Conservation (phyloP, 2,113 vertebrate genomes). For the Lonchura striata region DNA sequence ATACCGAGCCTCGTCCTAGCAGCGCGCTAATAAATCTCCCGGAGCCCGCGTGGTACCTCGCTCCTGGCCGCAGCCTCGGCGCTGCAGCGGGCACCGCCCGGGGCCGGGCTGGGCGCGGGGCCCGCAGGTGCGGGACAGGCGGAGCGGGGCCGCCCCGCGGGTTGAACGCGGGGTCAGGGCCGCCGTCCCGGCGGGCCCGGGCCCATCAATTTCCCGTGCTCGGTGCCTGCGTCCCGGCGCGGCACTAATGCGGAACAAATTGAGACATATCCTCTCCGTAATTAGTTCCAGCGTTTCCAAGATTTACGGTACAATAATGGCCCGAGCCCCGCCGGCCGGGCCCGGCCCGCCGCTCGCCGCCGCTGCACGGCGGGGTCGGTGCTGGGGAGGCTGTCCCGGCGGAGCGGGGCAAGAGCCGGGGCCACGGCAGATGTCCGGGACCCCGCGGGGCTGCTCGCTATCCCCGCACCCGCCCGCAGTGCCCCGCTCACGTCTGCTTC, state of each 20-base stretch:
- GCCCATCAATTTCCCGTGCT: conserved; percentile 80
- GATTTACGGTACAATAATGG: conserved; percentile 80
- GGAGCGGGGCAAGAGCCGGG: background rate
- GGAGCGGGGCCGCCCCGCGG: conserved; percentile 56
- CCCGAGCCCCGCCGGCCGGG: background rate
- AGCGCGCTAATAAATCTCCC: conserved; percentile 65
- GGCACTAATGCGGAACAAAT: conserved; percentile 86
- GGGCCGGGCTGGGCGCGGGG: background rate
- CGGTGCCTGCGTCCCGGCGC: conserved; percentile 73
- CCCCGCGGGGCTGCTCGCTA: background rate
- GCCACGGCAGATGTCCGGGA: background rate
- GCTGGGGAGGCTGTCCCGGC: background rate
- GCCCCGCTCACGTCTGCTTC: background rate
- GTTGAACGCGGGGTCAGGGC: conserved; percentile 83
- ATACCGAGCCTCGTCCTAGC: conserved; percentile 45
- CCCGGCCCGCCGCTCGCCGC: background rate
- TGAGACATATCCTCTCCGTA: conserved; percentile 87
- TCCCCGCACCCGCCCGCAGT: background rate
- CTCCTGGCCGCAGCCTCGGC: background rate
- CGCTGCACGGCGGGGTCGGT: background rate
- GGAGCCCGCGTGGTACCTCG: conserved; percentile 24
- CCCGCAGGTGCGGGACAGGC: conserved; percentile 66
- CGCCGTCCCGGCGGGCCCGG: conserved; percentile 76
- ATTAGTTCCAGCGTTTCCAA: conserved; percentile 84
- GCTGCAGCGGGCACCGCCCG: background rate